These are phyloP conservation scores for Agapostemon virescens DNA, from an alignment of 2,888 invertebrate species.

Conservation along the genomic window DNA sequence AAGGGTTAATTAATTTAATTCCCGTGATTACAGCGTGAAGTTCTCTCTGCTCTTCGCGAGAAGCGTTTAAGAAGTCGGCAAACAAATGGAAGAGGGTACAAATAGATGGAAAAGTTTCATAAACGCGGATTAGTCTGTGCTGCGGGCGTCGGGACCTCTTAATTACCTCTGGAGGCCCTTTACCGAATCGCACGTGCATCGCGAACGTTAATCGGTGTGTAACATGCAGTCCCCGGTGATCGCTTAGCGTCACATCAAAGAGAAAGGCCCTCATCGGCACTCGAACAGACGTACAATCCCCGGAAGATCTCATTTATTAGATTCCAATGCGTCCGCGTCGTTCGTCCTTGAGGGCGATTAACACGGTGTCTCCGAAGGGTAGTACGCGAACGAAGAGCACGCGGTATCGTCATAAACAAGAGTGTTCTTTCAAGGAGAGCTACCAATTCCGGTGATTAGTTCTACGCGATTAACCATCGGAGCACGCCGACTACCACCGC, in stretches of 20 bases:
- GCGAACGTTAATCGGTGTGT: slow-evolving; percentile 54
- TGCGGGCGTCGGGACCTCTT: slow-evolving; percentile 9
- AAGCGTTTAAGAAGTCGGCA: not conserved
- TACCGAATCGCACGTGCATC: slow-evolving; percentile 51
- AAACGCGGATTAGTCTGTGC: slow-evolving; percentile 35
- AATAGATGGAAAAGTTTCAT: slow-evolving; percentile 41
- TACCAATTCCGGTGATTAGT: slow-evolving; percentile 7
- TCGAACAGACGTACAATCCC: slow-evolving; percentile 24
- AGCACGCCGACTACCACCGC: not conserved
- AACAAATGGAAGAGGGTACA: not conserved
- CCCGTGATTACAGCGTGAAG: too few relatives aligned
- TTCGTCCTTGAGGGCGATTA: not conserved
- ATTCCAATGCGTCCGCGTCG: slow-evolving; percentile 9
- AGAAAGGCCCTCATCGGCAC: slow-evolving; percentile 20
- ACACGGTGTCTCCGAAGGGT: not conserved
- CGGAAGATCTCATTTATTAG: slow-evolving; percentile 9
- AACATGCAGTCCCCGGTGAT: slow-evolving; percentile 36
- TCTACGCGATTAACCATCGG: slow-evolving; percentile 3
- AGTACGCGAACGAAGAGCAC: not conserved
- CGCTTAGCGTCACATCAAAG: slow-evolving; percentile 57
- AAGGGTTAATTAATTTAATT: too few relatives aligned
- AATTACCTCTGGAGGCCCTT: slow-evolving; percentile 35
- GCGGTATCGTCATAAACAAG: not conserved
- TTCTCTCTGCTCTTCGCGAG: not conserved
- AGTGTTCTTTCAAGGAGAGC: not conserved